Base-by-base conservation (phyloP, 2,888 invertebrate genomes). In the Limnephilus marmoratus region DNA sequence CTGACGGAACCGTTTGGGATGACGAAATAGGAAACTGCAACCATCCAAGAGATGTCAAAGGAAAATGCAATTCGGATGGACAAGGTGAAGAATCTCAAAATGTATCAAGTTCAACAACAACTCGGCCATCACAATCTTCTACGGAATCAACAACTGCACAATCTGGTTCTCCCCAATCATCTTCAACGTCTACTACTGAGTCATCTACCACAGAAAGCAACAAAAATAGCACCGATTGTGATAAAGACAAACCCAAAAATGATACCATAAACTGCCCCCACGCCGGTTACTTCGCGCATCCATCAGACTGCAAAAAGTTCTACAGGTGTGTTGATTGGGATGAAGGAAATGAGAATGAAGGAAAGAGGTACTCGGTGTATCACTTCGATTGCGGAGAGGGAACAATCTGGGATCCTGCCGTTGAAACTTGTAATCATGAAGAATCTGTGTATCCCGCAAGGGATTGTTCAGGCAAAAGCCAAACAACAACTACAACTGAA, bases 331-430 rank as follows among this genome's bases (percentile, higher is more conserved):
- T 97, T 13, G 96, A 97, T 94, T 96, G 96, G 96, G 96, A 96
- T 94, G 96, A 96, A 13, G 95, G 96, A 93, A 68, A 68, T 68
- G 68, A 68, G 24, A 68, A 68, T 68, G 94, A 94, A 92, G 96
- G 96, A 1, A 94, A 96, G 94, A 94, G 95, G 93, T 97, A 97
- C 94, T 97, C 97, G 90, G 96, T 97, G 12, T 97, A 96, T 94
- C 96, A 97, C 94, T 97, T 97, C 94, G 96, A 97, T 85, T 98
- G 98, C 94, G 96, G 97, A 24, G 96, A 96, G 93, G 97, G 97
- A 53, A 98, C 98, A 1, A 97, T 98, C 94, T 98, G 97, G 96
- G 98, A 98, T 95, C 97, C 97, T 45, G 96, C 96, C 88, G 94
- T 97, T 90, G 96, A 96, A 93, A 97, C 97, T 3, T 98, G 98